phyloP scores from a whole-genome alignment of 2,113 vertebrate species.

The Sphaerodactylus townsendi region DNA sequence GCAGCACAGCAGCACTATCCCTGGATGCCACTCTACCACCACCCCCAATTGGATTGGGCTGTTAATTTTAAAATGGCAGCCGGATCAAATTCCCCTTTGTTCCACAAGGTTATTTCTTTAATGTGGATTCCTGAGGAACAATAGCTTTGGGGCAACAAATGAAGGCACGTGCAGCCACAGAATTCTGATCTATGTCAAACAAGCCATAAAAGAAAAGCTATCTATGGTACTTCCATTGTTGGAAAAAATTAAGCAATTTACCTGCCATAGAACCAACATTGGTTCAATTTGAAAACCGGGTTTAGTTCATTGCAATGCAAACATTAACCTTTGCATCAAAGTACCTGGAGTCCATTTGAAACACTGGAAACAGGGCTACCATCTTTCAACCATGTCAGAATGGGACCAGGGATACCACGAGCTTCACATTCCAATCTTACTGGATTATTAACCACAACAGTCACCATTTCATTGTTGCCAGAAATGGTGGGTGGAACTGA shows the following conservation, averaged over 20 bases:
- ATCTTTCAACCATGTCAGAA: constrained; percentile 95
- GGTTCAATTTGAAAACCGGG: neutral
- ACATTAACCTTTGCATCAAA: fast-evolving
- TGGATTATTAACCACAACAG: constrained; percentile 89
- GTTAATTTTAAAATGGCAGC: neutral
- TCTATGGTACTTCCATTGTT: neutral
- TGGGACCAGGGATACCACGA: constrained; percentile 88
- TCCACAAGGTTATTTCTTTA: neutral
- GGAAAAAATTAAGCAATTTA: neutral
- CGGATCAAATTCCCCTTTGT: neutral
- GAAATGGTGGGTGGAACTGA: constrained; percentile 88
- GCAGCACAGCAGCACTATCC: no score
- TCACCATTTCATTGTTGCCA: constrained; percentile 78
- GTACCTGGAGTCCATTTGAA: constrained; percentile 87
- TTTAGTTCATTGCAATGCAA: neutral
- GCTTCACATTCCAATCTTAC: constrained; percentile 90
- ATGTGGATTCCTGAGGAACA: neutral
- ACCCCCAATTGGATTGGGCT: no score
- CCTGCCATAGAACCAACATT: neutral
- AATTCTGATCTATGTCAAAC: neutral
- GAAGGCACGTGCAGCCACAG: neutral
- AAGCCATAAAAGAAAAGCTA: neutral
- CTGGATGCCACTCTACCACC: no score
- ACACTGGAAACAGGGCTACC: constrained; percentile 91
- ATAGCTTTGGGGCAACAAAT: neutral